Evolutionary conservation across 2,888 invertebrate genomes (phyloP), one percentile per base, ranked within the genome.

Genomic region (Leuctra nigra): DNA sequence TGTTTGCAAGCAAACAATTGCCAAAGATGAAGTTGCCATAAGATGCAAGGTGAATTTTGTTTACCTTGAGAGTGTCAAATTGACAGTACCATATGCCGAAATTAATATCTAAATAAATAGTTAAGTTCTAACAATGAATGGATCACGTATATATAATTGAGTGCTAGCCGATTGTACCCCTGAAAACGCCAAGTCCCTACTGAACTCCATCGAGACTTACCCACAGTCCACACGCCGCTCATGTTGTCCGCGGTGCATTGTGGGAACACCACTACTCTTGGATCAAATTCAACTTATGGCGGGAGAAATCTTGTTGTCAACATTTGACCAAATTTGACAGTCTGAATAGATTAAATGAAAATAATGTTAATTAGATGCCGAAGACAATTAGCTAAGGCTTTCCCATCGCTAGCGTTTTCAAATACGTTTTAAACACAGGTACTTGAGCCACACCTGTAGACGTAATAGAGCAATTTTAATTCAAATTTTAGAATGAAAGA

Each of bases 151-250:
- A 53, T 57, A 33, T 59, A 46, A 36, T 39, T 56, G 57, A 60
- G 54, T 62, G 48, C 59, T 53, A 52, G 53, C 41, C 47, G 59
- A 60, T 62, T 61, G 61, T 60, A 56, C 60, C 57, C 57, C 61
- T 58, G 57, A 61, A 61, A 62, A 57, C 59, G 63, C 63, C 62
- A 62, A 63, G 61, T 60, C 61, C 62, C 60, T 52, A 64, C 64
- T 64, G 63, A 64, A 61, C 61, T 61, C 61, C 61, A 62, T 63
- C 62, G 60, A 57, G 60, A 63, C 64, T 64, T 63, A 64, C 64
- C 64, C 63, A 64, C n/a, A n/a, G n/a, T 61, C 54, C 61, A 59
- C 50, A 33, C 50, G 35, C 62, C 50, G 35, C 62, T 64, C 64
- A 63, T 64, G 64, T 63, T 64, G 64, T 58, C 57, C 58, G 62